These are phyloP conservation scores for Lates calcarifer DNA, from an alignment of 2,113 vertebrate genomes.

Conservation along the genomic window DNA sequence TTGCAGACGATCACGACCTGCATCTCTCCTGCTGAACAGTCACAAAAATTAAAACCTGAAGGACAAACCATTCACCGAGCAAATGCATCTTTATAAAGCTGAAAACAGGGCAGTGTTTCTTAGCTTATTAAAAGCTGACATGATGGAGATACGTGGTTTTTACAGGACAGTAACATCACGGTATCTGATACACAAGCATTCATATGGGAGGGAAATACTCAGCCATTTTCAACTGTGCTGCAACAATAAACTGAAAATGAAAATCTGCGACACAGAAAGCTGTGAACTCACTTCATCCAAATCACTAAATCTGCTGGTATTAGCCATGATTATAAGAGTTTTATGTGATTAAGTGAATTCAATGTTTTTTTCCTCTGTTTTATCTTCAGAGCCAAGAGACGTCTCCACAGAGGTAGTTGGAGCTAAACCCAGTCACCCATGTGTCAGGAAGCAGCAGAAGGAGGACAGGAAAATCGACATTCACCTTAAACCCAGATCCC, in stretches of 20 bases:
- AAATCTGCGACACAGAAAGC: neutral
- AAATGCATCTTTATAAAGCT: neutral
- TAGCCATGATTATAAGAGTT: neutral
- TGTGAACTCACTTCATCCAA: neutral
- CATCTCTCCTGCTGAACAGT: neutral
- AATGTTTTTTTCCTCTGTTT: neutral
- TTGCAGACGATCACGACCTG: neutral
- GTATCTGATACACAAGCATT: neutral
- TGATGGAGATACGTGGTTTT: too few species aligned
- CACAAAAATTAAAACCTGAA: neutral
- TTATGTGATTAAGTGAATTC: neutral
- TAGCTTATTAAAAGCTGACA: neutral
- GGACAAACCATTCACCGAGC: neutral
- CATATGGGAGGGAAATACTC: neutral
- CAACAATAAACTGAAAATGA: neutral
- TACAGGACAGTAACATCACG: too few species aligned
- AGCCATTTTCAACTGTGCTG: neutral
- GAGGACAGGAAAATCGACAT: conserved; percentile 81
- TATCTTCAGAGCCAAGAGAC: conserved; percentile 71
- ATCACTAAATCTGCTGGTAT: neutral
- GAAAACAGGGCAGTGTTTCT: neutral
- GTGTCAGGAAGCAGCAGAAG: conserved; percentile 80
- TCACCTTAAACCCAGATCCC: conserved; percentile 83
- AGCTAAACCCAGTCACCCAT: conserved; percentile 71
- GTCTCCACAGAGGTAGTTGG: conserved; percentile 69